Base-by-base conservation (phyloP, 2,797 vertebrate genomes). In the Sebastes kiyomatsui region DNA sequence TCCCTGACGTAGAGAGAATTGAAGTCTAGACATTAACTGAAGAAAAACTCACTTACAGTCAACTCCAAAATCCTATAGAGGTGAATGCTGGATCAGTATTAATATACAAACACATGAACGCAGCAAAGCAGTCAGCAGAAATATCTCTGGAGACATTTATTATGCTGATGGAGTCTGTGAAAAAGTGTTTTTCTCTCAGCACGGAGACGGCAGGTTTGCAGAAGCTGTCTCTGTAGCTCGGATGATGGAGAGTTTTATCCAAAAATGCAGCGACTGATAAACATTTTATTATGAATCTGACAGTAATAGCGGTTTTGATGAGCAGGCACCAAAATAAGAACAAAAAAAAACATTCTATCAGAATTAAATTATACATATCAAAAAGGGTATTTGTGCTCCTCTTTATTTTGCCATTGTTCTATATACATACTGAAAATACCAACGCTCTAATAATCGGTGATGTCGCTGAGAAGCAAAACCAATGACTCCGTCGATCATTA, bases 401-500 rank as follows among this genome's bases (percentile, higher is more conserved):
- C 5, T 62, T 38, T 46, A 16, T 55, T 76, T 72, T 16, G 10
- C 10, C 67, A 33, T 64, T 59, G 25, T 32, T 70, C 13, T 14
- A 22, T 18, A 11, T 67, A n/a, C 35, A 38, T 5, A 13, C 20
- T 69, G 66, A 28, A 64, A 56, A 65, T n/a, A 4, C 12, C 22
- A 30, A 32, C 0, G 2, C 11, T 66, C 11, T 62, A 27, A 56
- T 72, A 69, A 71, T 59, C 56, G 38, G 10, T 33, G 8, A 71
- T 56, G 46, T 38, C n/a, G 28, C 18, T 13, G 14, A 46, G 30
- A 56, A 23, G 25, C 32, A 27, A 66, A 81, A 58, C 25, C 54
- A 68, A 22, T 28, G 14, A 69, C 64, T 71, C 72, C 18, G 49
- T 60, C 61, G 25, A 62, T 83, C 85, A 74, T 92, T 89, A 92